phyloP scores from a whole-genome alignment of 2,113 vertebrate species.

The Eurypyga helias region DNA sequence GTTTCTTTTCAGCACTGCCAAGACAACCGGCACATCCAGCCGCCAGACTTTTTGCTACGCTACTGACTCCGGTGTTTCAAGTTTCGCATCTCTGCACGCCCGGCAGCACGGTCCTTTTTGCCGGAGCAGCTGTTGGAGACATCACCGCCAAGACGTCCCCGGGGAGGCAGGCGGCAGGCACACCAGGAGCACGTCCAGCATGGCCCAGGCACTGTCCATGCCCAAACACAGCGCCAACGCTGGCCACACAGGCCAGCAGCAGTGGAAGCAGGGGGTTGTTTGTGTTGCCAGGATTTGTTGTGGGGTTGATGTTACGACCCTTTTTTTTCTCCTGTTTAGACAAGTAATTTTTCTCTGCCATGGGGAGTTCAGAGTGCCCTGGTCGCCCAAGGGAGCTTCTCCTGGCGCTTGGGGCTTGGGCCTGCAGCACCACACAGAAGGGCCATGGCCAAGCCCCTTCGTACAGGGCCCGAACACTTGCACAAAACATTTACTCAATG shows the following conservation, averaged over 20 bases:
- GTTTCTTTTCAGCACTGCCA: not conserved
- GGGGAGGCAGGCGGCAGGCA: not conserved
- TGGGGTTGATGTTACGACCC: not conserved
- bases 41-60: not conserved
- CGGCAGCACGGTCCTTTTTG: not conserved
- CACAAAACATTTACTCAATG: not conserved
- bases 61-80: accelerated
- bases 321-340: not conserved
- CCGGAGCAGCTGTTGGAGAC: not conserved
- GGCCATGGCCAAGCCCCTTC: not conserved
- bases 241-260: accelerated
- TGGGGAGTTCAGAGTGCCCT: not conserved
- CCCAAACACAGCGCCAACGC: not conserved
- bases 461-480: accelerated
- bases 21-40: not conserved
- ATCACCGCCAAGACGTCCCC: not conserved
- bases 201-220: not conserved
- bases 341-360: not conserved
- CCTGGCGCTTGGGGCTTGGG: not conserved
- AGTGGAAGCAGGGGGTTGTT: not conserved
- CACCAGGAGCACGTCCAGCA: accelerated
- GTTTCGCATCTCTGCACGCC: not conserved
- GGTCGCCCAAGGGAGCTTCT: not conserved
- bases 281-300: not conserved
- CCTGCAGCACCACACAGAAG: not conserved